A percentile compares a stretch with the other conserved stretches of the same genome.
These are phyloP conservation scores for Cacatua alba DNA, from an alignment of 2,113 vertebrate genomes.

Conservation along the genomic window DNA sequence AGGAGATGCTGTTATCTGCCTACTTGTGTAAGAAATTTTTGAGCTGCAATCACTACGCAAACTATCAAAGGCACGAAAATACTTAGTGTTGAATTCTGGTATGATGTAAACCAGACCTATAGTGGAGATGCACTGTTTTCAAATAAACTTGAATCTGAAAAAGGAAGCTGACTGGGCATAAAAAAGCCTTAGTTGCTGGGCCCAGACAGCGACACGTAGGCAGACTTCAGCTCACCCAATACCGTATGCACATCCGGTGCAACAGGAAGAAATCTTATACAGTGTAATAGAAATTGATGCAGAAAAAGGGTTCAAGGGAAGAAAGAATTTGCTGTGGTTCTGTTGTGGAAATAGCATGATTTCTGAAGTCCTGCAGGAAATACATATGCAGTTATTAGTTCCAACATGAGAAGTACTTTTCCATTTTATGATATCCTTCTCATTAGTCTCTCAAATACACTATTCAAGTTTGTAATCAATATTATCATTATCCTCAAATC, in stretches of 20 bases:
- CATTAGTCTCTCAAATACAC: background rate
- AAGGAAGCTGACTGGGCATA: background rate
- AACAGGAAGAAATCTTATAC: background rate
- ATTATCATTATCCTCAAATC: background rate
- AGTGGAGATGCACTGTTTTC: background rate
- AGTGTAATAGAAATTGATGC: background rate
- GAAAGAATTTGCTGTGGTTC: background rate
- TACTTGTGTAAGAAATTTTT: background rate
- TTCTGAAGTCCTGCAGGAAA: background rate
- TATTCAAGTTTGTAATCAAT: background rate
- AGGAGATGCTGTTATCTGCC: background rate
- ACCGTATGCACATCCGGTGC: background rate
- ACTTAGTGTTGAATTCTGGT: background rate
- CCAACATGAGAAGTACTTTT: background rate
- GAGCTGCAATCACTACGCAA: background rate
- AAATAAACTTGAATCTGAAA: background rate
- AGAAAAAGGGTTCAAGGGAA: background rate
- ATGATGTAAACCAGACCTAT: background rate
- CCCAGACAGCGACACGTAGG: background rate
- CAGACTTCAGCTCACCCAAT: background rate
- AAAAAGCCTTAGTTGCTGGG: background rate
- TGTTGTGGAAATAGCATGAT: background rate
- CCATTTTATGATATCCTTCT: background rate
- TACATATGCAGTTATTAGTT: background rate
- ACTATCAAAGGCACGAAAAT: background rate